These are phyloP conservation scores for Tragelaphus scriptus DNA, from an alignment of 2,113 vertebrate species.

Conservation along the genomic window DNA sequence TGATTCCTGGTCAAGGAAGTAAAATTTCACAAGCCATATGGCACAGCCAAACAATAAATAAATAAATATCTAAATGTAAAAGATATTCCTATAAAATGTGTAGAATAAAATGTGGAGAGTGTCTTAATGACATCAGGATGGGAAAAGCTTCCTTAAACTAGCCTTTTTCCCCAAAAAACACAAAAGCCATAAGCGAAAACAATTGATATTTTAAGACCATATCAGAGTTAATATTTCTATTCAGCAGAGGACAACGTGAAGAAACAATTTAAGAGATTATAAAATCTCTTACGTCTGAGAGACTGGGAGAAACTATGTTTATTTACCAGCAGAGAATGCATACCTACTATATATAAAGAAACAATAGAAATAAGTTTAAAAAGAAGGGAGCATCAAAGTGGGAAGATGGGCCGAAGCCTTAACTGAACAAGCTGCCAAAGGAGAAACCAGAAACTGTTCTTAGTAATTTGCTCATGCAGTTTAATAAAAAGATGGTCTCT, in stretches of 20 bases:
- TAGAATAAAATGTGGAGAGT: background rate
- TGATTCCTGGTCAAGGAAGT: background rate
- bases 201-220: background rate
- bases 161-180: background rate
- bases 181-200: background rate
- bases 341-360: background rate
- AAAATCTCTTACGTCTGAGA: background rate
- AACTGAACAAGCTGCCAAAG: background rate
- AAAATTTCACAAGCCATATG: background rate
- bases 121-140: background rate
- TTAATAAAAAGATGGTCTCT: background rate
- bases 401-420: background rate
- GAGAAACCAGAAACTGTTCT: background rate
- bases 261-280: background rate
- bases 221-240: background rate
- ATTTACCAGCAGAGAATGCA: background rate
- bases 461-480: background rate
- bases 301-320: background rate
- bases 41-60: background rate
- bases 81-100: background rate
- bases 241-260: background rate
- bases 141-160: background rate
- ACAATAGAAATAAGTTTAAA: background rate
- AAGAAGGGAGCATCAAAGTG: background rate
- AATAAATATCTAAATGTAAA: background rate